A percentile compares a stretch with the other conserved stretches of the same genome.
phyloP scores from a whole-genome alignment of 2,113 vertebrate genomes.

The Phoxinus phoxinus region DNA sequence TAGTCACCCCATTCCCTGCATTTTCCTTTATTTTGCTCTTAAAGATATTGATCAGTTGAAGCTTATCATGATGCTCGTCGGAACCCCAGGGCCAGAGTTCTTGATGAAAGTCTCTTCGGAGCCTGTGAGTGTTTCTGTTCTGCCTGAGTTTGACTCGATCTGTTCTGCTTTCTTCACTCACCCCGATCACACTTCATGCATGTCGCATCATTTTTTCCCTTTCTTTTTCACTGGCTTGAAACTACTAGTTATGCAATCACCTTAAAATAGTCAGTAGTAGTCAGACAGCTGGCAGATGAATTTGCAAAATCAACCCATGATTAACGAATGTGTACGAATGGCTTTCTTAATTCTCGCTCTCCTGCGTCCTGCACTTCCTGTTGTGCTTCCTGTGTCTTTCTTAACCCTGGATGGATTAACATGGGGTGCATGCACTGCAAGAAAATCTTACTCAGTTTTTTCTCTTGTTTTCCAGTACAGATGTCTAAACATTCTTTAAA shows the following conservation, averaged over 20 bases:
- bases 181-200: conserved; percentile 1
- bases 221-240: conserved; percentile 18
- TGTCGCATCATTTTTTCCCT: background rate
- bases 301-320: background rate
- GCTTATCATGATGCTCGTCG: conserved; percentile 96
- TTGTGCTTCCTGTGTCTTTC: background rate
- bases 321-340: background rate
- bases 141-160: conserved; percentile 44
- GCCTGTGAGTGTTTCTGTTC: conserved; percentile 87
- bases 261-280: background rate
- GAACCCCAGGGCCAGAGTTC: conserved; percentile 93
- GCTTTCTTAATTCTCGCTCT: background rate
- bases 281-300: conserved; percentile 10
- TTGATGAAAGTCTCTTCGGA: conserved; percentile 99
- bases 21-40: conserved; percentile 97
- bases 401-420: background rate
- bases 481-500: too few relatives aligned
- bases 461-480: too few relatives aligned
- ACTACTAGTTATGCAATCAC: conserved; percentile 8
- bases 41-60: conserved; percentile 99
- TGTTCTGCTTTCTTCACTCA: conserved; percentile 19
- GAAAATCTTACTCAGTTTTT: too few relatives aligned
- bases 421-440: background rate
- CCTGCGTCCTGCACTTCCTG: background rate
- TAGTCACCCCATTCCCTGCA: conserved; percentile 71